These are phyloP conservation scores for Vimba vimba DNA, from an alignment of 2,113 vertebrate genomes.

Conservation along the genomic window DNA sequence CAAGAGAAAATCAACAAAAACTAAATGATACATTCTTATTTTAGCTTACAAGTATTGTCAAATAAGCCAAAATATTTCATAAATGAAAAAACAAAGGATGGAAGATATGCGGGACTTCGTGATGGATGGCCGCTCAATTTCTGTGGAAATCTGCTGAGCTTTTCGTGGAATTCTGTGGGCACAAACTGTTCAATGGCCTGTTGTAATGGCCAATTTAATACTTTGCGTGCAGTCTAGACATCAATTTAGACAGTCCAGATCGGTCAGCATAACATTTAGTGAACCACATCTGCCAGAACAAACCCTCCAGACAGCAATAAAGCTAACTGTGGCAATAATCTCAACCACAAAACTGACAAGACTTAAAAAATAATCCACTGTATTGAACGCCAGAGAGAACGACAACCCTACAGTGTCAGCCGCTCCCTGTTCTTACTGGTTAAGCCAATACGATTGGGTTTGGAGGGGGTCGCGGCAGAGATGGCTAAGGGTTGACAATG, in stretches of 20 bases:
- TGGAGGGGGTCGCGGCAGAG: slow-evolving; percentile 37
- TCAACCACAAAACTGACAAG: slow-evolving; percentile 37
- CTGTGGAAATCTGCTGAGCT: neutral
- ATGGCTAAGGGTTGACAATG: slow-evolving; percentile 42
- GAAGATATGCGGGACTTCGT: neutral
- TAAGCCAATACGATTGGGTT: slow-evolving; percentile 51
- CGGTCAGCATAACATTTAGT: slow-evolving; percentile 32
- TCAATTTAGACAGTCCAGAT: slow-evolving; percentile 27
- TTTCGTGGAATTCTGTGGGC: neutral
- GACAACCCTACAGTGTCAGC: slow-evolving; percentile 2
- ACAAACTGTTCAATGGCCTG: slow-evolving; percentile 9
- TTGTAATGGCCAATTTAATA: slow-evolving; percentile 33
- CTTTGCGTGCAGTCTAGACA: slow-evolving; percentile 6
- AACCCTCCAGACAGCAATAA: slow-evolving; percentile 13
- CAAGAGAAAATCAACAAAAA: neutral
- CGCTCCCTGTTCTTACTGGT: slow-evolving; percentile 5
- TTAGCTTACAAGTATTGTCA: neutral
- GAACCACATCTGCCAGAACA: slow-evolving; percentile 26
- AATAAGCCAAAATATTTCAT: neutral
- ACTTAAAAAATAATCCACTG: slow-evolving; percentile 24
- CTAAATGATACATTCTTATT: neutral
- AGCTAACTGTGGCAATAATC: slow-evolving; percentile 7
- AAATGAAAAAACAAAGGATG: neutral
- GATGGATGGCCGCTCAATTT: neutral
- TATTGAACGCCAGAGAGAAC: slow-evolving; percentile 14